Evolutionary conservation across 2,888 invertebrate species (phyloP), one percentile per base, ranked within the genome.

Genomic region (Drosophila algonquin): DNA sequence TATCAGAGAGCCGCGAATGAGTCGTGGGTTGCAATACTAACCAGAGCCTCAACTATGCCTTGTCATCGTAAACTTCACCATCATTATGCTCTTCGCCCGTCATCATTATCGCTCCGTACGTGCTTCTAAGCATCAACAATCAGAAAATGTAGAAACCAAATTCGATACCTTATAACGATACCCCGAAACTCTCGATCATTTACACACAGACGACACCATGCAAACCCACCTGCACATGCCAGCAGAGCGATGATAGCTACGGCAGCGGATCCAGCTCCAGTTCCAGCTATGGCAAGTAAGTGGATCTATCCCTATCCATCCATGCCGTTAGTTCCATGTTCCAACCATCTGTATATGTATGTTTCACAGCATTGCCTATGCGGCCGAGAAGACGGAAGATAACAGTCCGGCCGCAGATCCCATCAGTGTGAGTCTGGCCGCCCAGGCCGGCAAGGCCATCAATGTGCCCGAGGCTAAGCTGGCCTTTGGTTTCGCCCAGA

Each of bases 401-500:
- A 69, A 86, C 32, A 82, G 81, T 3, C 50, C 81, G 9, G 92
- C 93, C 7, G 93, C 93, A 0, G 93, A 93, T 89, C 92, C 93
- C 8, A 93, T 93, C 1, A 93, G 93, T 47, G 84, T 93, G 16
- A 90, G 92, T 6, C 75, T 93, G 18, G 93, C 93, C 1, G 90
- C 91, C 51, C 92, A 92, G 68, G 89, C 92, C 12, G 91, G 91
- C 16, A 92, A 92, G 55, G 90, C 92, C 9, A 90, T 92, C 48
- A 88, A 89, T 21, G 90, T 92, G 7, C 92, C 92, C 0, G 94
- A 94, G 82, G 93, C 93, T 9, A 92, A 92, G 73, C 80, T 94
- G 8, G 89, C 93, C 5, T 94, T 93, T 74, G 94, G 94, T 2
- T 94, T 93, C 69, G 90, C 91, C 10, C 93, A 92, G 16, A 76